phyloP scores from a whole-genome alignment of 2,797 vertebrate genomes.

The Eremophila alpestris region DNA sequence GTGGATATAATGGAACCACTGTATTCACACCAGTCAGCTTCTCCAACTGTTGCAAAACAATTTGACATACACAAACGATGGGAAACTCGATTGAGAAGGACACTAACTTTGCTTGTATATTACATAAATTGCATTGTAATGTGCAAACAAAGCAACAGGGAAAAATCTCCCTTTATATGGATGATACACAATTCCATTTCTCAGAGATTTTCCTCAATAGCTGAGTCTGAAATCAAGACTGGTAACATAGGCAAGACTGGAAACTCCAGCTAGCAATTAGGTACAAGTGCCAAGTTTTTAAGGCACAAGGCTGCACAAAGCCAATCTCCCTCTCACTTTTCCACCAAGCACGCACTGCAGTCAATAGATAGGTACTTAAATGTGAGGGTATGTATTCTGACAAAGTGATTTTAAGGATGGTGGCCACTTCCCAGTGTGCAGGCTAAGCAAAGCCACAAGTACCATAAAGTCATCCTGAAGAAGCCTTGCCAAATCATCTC shows the following conservation, averaged over 20 bases:
- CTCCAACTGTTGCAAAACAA: constrained; percentile 21
- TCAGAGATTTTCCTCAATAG: not conserved
- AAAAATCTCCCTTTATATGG: not conserved
- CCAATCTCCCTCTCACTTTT: not conserved
- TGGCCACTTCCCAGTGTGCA: rapidly evolving
- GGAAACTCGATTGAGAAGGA: constrained; percentile 7
- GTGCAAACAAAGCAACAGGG: not conserved
- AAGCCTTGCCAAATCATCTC: not conserved
- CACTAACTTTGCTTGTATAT: not conserved
- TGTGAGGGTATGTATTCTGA: not conserved
- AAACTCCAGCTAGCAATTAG: not conserved
- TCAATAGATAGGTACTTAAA: not conserved
- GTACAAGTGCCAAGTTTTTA: not conserved
- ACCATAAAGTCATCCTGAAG: not conserved
- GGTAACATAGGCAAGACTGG: not conserved
- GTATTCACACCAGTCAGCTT: not conserved
- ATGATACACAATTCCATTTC: not conserved
- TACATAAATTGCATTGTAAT: not conserved
- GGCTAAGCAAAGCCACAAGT: not conserved
- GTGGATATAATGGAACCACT: not conserved
- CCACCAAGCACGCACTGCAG: not conserved
- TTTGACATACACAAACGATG: constrained; percentile 28
- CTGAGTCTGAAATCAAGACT: not conserved
- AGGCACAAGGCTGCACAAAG: not conserved
- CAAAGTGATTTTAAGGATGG: not conserved